Conservation (phyloP, 2,797 vertebrate species). For the Phaenicophaeus curvirostris region DNA sequence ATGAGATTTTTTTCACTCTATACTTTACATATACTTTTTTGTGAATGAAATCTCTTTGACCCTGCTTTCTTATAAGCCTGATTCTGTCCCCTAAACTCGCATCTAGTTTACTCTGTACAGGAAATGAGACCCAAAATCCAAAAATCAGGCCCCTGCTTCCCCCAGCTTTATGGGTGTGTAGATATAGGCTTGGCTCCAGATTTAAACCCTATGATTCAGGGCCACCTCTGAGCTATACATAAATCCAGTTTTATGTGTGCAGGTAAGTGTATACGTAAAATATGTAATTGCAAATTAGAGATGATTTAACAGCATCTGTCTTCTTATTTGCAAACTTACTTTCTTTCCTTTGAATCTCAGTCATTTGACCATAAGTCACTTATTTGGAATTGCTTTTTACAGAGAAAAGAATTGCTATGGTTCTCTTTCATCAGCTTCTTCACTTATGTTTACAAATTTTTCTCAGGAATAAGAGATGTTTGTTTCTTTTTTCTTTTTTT, state of each 20-base stretch:
- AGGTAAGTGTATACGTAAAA: conserved; percentile 40
- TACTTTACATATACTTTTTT: neutral
- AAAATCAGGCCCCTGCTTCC: neutral
- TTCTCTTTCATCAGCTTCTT: neutral
- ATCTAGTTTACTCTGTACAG: neutral
- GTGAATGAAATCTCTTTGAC: neutral
- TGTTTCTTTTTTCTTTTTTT: neutral
- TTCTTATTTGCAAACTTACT: conserved; percentile 44
- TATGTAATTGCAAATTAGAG: conserved; percentile 56
- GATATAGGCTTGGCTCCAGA: neutral
- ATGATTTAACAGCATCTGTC: conserved; percentile 51
- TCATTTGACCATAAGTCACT: conserved; percentile 40
- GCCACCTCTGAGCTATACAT: neutral
- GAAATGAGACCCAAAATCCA: neutral
- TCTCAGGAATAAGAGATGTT: neutral
- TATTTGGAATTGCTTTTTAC: conserved; percentile 49
- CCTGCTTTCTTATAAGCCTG: neutral
- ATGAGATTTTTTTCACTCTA: neutral
- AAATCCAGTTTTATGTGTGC: conserved; percentile 45
- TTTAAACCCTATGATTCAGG: conserved; percentile 48
- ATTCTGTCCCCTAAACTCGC: neutral
- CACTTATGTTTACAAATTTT: conserved; percentile 2
- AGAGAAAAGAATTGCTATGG: neutral
- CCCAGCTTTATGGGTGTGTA: neutral
- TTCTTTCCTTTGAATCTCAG: conserved; percentile 43